These are phyloP conservation scores for Neomorphus geoffroyi DNA, from an alignment of 2,797 vertebrate genomes.

Conservation along the genomic window DNA sequence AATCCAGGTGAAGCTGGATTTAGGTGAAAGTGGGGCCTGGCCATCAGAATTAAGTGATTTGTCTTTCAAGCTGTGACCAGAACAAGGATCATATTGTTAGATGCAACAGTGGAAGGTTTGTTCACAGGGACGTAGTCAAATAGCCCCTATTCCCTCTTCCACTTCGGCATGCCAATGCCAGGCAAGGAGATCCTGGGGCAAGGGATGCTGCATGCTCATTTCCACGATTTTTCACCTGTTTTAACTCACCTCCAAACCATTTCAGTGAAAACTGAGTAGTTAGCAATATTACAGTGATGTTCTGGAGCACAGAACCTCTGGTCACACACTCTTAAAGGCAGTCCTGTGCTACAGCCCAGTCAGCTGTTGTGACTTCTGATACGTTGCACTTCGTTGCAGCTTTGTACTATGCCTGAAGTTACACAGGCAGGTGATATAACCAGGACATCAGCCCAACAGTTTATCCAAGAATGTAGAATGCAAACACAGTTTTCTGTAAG, in stretches of 20 bases:
- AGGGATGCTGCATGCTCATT: not conserved
- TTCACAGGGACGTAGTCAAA: not conserved
- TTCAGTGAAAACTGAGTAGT: not conserved
- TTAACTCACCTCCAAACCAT: not conserved
- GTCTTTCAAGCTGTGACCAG: not conserved
- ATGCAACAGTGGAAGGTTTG: not conserved
- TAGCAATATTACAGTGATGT: fast-evolving
- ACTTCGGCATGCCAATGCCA: not conserved
- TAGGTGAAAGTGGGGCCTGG: not conserved
- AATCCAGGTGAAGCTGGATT: not conserved
- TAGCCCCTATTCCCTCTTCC: not conserved
- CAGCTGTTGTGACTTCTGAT: not conserved
- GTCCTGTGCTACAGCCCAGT: not conserved
- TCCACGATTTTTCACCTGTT: not conserved
- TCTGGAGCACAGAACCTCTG: not conserved
- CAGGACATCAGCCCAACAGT: not conserved
- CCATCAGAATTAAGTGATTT: not conserved
- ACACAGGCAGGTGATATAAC: not conserved
- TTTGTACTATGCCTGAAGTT: not conserved
- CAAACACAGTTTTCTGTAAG: not conserved
- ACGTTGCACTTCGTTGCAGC: fast-evolving
- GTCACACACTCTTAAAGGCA: not conserved
- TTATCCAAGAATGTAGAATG: not conserved
- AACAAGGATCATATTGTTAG: not conserved
- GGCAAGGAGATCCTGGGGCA: not conserved